Conservation (phyloP, 1,140 invertebrate genomes). For the Drosophila pseudoobscura region DNA sequence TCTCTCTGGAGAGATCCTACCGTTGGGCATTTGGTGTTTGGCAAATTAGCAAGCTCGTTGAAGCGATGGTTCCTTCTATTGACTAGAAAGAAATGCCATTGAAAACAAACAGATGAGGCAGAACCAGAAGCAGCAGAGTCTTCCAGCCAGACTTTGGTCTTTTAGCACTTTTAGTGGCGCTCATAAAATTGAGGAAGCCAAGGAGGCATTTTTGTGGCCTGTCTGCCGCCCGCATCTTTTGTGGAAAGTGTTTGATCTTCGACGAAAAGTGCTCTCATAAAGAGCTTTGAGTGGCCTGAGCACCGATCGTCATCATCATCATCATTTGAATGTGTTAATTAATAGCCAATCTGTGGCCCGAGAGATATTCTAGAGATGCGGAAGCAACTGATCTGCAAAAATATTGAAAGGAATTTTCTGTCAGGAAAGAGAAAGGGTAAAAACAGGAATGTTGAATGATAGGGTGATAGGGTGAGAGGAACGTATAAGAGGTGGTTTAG, state of each 20-base stretch:
- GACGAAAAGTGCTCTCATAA: constrained; percentile 44
- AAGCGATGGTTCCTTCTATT: constrained; percentile 47
- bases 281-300: constrained; percentile 33
- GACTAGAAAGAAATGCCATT: constrained; percentile 61
- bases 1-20: background rate
- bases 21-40: constrained; percentile 41
- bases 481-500: too few species aligned
- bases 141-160: constrained; percentile 7
- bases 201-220: constrained; percentile 50
- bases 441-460: too few species aligned
- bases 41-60: constrained; percentile 72
- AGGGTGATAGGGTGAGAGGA: too few species aligned
- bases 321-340: constrained; percentile 28
- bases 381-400: constrained; percentile 11
- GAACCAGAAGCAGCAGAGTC: background rate
- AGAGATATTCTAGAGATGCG: constrained; percentile 28
- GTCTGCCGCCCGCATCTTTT: too few species aligned
- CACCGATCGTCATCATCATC: constrained; percentile 25
- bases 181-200: constrained; percentile 62
- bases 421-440: too few species aligned
- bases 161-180: constrained; percentile 51
- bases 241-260: constrained; percentile 68
- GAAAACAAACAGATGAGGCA: constrained; percentile 67
- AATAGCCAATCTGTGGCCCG: constrained; percentile 13
- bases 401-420: too few species aligned